A percentile compares a stretch with the other conserved stretches of the same genome.
phyloP scores from a whole-genome alignment of 2,888 invertebrate species.

The Caenorhabditis sp. region DNA sequence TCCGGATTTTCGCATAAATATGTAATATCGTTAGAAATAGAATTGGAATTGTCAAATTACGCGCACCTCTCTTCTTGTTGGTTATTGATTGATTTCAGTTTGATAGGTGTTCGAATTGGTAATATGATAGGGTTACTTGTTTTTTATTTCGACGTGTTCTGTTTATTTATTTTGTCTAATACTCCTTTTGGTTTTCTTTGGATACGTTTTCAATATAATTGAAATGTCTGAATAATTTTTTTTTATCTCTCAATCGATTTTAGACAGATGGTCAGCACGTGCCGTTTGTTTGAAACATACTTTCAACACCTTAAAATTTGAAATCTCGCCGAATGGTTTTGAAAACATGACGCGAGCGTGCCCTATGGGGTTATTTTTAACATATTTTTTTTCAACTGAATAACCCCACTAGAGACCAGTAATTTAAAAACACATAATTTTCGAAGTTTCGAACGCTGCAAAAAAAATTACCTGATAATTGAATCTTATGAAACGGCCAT shows the following conservation, averaged over 20 bases:
- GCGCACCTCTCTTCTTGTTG: conserved; percentile 1
- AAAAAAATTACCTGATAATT: too few relatives aligned
- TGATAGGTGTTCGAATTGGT: neutral
- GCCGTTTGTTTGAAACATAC: neutral
- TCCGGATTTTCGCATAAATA: conserved; percentile 1
- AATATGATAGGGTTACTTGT: neutral
- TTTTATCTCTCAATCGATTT: neutral
- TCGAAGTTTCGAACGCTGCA: too few relatives aligned
- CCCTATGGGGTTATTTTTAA: too few relatives aligned
- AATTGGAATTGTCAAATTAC: neutral
- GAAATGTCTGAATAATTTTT: too few relatives aligned
- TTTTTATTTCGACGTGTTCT: neutral
- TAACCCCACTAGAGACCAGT: too few relatives aligned
- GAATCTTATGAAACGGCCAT: too few relatives aligned
- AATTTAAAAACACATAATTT: too few relatives aligned
- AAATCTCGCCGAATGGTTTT: too few relatives aligned
- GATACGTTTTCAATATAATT: neutral
- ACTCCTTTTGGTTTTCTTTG: neutral
- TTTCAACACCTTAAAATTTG: neutral
- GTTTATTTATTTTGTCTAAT: neutral
- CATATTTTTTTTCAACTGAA: too few relatives aligned
- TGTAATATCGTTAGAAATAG: neutral
- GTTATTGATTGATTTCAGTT: neutral
- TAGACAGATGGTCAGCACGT: neutral
- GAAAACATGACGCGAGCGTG: too few relatives aligned